Percentiles rank a stretch among this genome's conserved stretches.
Evolutionary conservation across 92 coral and sea anemone species (phyloP).

Genomic region (Virgularia gustaviana): DNA sequence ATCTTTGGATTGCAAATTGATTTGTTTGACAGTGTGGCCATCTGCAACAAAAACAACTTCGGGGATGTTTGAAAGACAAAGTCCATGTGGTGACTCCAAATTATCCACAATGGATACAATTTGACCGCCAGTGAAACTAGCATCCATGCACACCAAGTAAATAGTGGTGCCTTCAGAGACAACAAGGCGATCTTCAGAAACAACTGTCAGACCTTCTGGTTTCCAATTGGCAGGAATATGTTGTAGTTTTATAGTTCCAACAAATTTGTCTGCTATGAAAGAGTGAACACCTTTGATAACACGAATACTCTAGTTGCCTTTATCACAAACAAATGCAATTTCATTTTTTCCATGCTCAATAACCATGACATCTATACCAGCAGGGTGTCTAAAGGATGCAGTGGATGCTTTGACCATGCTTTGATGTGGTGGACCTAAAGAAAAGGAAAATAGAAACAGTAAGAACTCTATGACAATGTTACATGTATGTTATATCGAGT

Average conservation of each 20-base stretch:
- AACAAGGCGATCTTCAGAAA: slow-evolving; percentile 8
- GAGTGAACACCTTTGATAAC: slow-evolving; percentile 54
- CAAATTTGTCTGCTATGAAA: slow-evolving; percentile 45
- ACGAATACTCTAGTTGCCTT: slow-evolving; percentile 53
- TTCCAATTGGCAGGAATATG: slow-evolving; percentile 41
- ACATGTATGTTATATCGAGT: too few species aligned
- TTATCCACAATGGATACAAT: slow-evolving; percentile 30
- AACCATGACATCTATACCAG: slow-evolving; percentile 59
- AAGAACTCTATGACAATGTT: background rate
- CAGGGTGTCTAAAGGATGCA: slow-evolving; percentile 61
- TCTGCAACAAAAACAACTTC: slow-evolving; percentile 57
- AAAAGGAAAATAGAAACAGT: background rate
- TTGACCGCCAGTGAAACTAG: slow-evolving; percentile 48
- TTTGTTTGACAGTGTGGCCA: slow-evolving; percentile 34
- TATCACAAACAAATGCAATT: slow-evolving; percentile 63
- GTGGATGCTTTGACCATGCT: slow-evolving; percentile 37
- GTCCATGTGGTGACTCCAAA: slow-evolving; percentile 46
- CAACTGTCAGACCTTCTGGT: slow-evolving; percentile 65
- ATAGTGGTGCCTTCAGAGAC: slow-evolving; percentile 43
- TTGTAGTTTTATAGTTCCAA: slow-evolving; percentile 54
- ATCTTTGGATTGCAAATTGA: slow-evolving; percentile 25
- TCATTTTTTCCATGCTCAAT: slow-evolving; percentile 52
- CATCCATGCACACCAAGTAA: slow-evolving; percentile 37
- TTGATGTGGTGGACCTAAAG: slow-evolving; percentile 48
- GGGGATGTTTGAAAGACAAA: slow-evolving; percentile 22